Base-by-base conservation (phyloP, 2,888 invertebrate species). In the Trypoxylon attenuatum region DNA sequence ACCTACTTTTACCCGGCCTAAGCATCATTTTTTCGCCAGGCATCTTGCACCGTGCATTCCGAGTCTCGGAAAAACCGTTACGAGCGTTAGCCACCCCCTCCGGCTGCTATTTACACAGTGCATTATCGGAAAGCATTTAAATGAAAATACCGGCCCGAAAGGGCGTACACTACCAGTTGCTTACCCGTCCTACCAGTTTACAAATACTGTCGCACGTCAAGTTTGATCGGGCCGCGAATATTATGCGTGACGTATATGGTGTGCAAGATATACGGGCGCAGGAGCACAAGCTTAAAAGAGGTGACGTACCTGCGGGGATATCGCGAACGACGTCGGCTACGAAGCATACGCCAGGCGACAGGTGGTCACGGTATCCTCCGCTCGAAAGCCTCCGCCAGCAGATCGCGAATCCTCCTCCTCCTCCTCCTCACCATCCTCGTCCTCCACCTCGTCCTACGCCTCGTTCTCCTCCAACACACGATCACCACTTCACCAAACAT, bases 141-240 rank as follows among this genome's bases (percentile, higher is more conserved):
- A 56, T 61, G 57, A 66, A 68, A 66, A 57, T 68, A 50, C 42
- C 53, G 27, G 16, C 18, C 18, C 19, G 66, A 61, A 50, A 16
- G 66, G 56, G 33, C 33, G 33, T 13, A 13, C n/a, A 45, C 50
- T 27, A 65, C 42, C 60, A 45, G 56, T 43, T 50, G 27, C 43
- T 43, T 65, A 68, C 68, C 66, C 56, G 68, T 68, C 71, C 45
- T 66, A 66, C 62, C 62, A 62, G 57, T 56, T 62, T 70, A 60
- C 67, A 56, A 73, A 72, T 73, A 67, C 71, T 42, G 50, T 49
- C 71, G 56, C 71, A 54, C 61, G 65, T 69, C 70, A 63, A 61
- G 73, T 63, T 73, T 70, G 73, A 70, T 73, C 73, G 68, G 67
- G 51, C 62, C 63, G 73, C 67, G 66, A 73, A 72, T 73, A 73